Conservation (phyloP, 2,888 invertebrate species). For the Mimachlamys varia region DNA sequence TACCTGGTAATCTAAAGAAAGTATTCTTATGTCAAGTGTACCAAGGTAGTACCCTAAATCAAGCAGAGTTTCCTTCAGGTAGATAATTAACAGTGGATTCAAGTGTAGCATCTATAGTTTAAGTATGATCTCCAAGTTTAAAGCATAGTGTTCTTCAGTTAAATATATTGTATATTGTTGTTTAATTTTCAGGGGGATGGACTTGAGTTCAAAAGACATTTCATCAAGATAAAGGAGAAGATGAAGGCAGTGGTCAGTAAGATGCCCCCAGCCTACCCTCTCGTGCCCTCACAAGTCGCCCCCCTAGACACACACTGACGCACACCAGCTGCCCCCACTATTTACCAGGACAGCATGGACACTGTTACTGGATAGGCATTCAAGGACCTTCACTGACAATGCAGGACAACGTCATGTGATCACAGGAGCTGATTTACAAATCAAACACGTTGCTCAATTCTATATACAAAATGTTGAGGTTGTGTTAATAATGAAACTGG, state of each 20-base stretch:
- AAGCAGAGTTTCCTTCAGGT: no score
- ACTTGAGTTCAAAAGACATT: conserved; percentile 94
- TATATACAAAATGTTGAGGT: background rate
- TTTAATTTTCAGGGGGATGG: conserved; percentile 91
- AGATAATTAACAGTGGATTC: no score
- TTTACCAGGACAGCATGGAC: no score
- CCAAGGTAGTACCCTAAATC: no score
- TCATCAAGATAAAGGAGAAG: conserved; percentile 86
- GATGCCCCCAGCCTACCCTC: conserved; percentile 67
- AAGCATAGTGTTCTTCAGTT: no score
- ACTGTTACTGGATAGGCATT: background rate
- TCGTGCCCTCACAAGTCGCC: conserved; percentile 59
- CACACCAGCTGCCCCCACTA: background rate
- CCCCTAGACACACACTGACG: background rate
- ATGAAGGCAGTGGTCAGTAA: conserved; percentile 84
- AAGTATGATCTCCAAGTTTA: no score
- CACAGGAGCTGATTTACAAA: background rate
- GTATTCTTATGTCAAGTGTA: no score
- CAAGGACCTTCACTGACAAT: background rate
- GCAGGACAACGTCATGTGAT: background rate
- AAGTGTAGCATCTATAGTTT: no score
- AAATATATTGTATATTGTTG: background rate
- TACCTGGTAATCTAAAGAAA: no score
- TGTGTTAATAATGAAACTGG: background rate
- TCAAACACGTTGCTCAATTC: background rate